Conservation (phyloP, 2,797 vertebrate genomes). For the Heterohyrax brucei region DNA sequence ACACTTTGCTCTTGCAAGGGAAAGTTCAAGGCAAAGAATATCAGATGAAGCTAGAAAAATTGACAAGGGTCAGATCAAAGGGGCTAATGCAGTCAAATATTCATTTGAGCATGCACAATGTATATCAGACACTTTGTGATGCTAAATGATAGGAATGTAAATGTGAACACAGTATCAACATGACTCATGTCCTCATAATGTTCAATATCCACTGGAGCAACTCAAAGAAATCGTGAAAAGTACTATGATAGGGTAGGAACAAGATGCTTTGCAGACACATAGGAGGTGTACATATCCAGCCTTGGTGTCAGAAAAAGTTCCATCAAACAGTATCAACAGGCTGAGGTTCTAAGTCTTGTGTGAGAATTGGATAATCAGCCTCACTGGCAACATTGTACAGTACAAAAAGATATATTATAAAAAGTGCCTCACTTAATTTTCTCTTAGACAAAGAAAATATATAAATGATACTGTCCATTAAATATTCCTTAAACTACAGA, state of each 20-base stretch:
- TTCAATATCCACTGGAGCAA: not conserved
- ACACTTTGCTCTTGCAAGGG: not conserved
- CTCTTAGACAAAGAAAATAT: not conserved
- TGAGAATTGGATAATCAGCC: not conserved
- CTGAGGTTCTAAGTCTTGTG: slow-evolving; percentile 19
- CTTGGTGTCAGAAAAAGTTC: not conserved
- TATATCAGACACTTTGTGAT: slow-evolving; percentile 3
- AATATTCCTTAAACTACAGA: not conserved
- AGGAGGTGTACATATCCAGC: not conserved
- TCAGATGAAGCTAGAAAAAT: not conserved
- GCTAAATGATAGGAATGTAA: not conserved
- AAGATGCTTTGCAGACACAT: not conserved
- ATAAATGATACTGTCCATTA: not conserved
- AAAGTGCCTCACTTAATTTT: not conserved
- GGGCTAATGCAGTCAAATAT: not conserved
- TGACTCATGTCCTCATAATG: not conserved
- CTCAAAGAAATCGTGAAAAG: not conserved
- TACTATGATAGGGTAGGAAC: not conserved
- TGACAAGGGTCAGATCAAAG: not conserved
- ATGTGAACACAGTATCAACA: not conserved
- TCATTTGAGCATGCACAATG: not conserved
- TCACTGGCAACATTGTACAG: not conserved
- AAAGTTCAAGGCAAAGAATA: not conserved
- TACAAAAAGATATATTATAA: not conserved
- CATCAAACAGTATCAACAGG: slow-evolving; percentile 39